A percentile compares a stretch with the other conserved stretches of the same genome.
phyloP scores from a whole-genome alignment of 2,113 vertebrate species.

The Tetrao urogallus region DNA sequence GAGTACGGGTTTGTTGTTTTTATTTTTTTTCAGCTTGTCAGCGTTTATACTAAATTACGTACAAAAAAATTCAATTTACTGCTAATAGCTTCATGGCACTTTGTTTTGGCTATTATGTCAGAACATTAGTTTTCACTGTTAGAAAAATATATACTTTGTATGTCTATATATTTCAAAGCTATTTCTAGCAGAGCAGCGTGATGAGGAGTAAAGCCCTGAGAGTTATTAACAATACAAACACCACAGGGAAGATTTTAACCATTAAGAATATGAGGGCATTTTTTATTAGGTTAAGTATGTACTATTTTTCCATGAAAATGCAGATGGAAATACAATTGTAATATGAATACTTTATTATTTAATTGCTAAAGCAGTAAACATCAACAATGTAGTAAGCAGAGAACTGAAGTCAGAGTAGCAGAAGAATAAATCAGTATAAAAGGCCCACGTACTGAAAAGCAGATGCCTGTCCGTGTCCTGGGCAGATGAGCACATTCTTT shows the following conservation, averaged over 20 bases:
- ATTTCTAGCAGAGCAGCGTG: slow-evolving; percentile 51
- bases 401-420: not conserved
- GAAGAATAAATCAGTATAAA: not conserved
- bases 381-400: not conserved
- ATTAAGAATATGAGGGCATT: not conserved
- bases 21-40: slow-evolving; percentile 42
- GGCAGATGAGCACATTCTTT: not conserved
- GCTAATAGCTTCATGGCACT: slow-evolving; percentile 72
- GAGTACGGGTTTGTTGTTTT: slow-evolving; percentile 10
- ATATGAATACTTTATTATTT: not conserved
- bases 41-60: slow-evolving; percentile 75
- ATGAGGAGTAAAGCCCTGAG: slow-evolving; percentile 24
- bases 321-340: slow-evolving; percentile 18
- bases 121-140: slow-evolving; percentile 73
- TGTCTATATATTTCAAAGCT: slow-evolving; percentile 49
- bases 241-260: not conserved
- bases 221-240: slow-evolving; percentile 60
- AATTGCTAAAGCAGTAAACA: slow-evolving; percentile 10
- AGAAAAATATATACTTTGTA: slow-evolving; percentile 52
- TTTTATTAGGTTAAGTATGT: slow-evolving; percentile 30
- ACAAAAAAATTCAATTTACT: slow-evolving; percentile 74
- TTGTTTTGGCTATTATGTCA: slow-evolving; percentile 71
- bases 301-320: not conserved
- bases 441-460: not conserved
- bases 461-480: not conserved